Evolutionary conservation across 2,888 invertebrate species (phyloP), one percentile per base, ranked within the genome.

Genomic region (Euplexia lucipara): DNA sequence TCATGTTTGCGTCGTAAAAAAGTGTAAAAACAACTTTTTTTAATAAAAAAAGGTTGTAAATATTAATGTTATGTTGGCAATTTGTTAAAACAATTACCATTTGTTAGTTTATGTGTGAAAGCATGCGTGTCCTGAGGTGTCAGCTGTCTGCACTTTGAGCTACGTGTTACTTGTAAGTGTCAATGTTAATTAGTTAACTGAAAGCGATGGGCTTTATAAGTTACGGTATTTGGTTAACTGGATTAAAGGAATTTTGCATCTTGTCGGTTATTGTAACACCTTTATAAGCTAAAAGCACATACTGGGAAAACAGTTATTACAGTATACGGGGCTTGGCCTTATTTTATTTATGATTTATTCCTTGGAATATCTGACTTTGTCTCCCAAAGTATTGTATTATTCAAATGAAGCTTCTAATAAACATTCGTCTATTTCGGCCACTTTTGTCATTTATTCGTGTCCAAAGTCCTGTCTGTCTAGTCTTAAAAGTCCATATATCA

Each of bases 31-130:
- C 35, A 47, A 5, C 20, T 49, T 44, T 49, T 51, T 39, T 35
- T 9, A 32, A 4, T 12, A 26, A 16, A 34, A 51, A 51, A 37
- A 34, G 12, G 7, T 3, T 14, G n/a, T 59, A 41, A 60, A 61
- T 70, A 60, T 65, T 60, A 57, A 53, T 52, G 45, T 75, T 16
- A 65, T 52, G 65, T 26, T 39, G 49, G 45, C 59, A 64, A 48
- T 61, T 72, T 61, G 45, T 58, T 75, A 45, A 53, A 37, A 48
- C 44, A 70, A 52, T 64, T 26, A 70, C 54, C 63, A 42, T 75
- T 65, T 48, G 44, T 74, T 65, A 37, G 45, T 49, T 51, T 75
- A 63, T 54, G 53, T 53, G 53, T 58, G 49, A 51, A 75, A 63
- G 75, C 47, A 48, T 34, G 69, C 63, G 32, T 53, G 26, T 54